Evolutionary conservation across 1,140 invertebrate genomes (phyloP).

Genomic region (Halictus rubicundus): DNA sequence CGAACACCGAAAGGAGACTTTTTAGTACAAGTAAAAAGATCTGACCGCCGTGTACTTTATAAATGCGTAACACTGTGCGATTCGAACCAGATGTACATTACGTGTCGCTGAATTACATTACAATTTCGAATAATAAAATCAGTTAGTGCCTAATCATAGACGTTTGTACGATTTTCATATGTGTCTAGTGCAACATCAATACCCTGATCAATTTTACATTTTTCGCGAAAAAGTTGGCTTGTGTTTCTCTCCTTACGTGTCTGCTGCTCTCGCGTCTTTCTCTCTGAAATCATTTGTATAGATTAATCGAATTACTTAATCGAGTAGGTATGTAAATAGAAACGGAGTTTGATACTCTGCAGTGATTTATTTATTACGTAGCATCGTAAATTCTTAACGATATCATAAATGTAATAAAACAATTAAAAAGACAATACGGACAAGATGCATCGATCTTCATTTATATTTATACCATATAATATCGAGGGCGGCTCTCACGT

Average conservation of each 20-base stretch:
- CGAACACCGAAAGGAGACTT: neutral
- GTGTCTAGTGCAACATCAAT: conserved; percentile 10
- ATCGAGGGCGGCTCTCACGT: neutral
- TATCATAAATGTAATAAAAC: conserved; percentile 54
- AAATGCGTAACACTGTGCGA: conserved; percentile 4
- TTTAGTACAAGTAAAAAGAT: neutral
- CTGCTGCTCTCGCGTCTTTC: neutral
- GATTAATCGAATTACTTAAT: too few relatives aligned
- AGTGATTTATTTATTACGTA: conserved; percentile 55
- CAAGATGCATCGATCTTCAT: conserved; percentile 33
- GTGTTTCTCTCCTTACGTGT: neutral
- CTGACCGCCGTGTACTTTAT: conserved; percentile 1
- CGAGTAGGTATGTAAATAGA: conserved; percentile 56
- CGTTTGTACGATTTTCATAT: neutral
- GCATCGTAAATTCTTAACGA: conserved; percentile 46
- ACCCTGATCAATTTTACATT: neutral
- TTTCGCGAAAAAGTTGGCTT: too few relatives aligned
- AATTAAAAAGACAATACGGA: conserved; percentile 39
- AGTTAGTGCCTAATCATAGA: neutral
- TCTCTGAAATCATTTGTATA: neutral
- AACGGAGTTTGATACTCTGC: conserved; percentile 47
- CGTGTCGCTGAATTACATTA: neutral
- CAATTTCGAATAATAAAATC: conserved; percentile 8
- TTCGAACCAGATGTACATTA: conserved; percentile 10
- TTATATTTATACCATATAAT: conserved; percentile 27